A percentile compares a stretch with the other conserved stretches of the same genome.
phyloP scores from a whole-genome alignment of 1,140 invertebrate species.

The Oppia nitens region DNA sequence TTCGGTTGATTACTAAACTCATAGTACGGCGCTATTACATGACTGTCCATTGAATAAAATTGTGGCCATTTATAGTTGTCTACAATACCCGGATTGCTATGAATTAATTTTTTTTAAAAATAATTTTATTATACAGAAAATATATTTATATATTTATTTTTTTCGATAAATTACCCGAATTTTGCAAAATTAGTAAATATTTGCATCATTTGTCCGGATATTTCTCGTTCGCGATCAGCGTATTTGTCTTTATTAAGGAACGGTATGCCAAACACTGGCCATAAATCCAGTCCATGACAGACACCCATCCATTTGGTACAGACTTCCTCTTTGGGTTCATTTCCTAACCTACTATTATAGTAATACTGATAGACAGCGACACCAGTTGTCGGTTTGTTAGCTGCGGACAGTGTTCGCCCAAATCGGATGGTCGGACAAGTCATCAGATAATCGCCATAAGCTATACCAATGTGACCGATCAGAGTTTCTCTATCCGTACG shows the following conservation, averaged over 20 bases:
- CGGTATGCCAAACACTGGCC: constrained; percentile 82
- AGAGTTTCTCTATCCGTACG: not conserved
- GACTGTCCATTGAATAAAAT: not conserved
- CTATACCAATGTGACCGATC: not conserved
- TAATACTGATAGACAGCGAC: constrained; percentile 1
- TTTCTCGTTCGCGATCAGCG: constrained; percentile 52
- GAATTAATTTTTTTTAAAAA: not conserved
- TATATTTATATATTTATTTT: too few species aligned
- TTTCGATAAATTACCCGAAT: constrained; percentile 45
- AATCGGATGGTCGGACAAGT: constrained; percentile 3
- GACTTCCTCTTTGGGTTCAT: not conserved
- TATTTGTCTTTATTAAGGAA: constrained; percentile 60
- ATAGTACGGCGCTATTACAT: constrained; percentile 3
- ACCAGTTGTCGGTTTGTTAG: not conserved
- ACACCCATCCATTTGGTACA: constrained; percentile 62
- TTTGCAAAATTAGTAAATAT: constrained; percentile 92
- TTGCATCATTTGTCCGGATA: constrained; percentile 70
- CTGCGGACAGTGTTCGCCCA: not conserved
- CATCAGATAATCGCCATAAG: not conserved
- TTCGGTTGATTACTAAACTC: constrained; percentile 8
- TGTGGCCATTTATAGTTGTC: not conserved
- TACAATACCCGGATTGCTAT: not conserved
- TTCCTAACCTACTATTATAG: not conserved
- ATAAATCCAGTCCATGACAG: constrained; percentile 89
- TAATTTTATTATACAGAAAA: not conserved